Evolutionary conservation across 2,888 invertebrate species (phyloP), one percentile per base, ranked within the genome.

Genomic region (Entomobrya proxima): DNA sequence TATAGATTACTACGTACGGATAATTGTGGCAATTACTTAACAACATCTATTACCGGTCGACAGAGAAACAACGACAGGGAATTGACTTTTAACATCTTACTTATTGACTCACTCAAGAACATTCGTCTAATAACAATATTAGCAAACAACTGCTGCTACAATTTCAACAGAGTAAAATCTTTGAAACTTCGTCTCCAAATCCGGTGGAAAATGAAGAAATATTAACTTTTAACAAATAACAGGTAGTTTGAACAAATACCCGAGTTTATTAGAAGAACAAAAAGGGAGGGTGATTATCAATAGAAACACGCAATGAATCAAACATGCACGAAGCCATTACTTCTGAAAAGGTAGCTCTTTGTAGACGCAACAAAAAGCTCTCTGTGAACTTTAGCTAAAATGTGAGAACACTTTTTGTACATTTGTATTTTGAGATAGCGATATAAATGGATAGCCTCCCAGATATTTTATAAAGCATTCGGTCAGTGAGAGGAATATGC

Each of bases 1-100:
- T 47, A 78, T 32, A 61, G 11, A 78, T 78, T 78, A 67, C 69
- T 50, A 37, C n/a, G 32, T 37, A 44, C 74, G 50, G 67, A 55
- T 82, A 86, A 86, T 86, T 86, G 86, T 77, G 32, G 77, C 86
- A 86, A 86, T 86, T 86, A 86, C 86, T 86, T 81, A 81, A 86
- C 80, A 85, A 69, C 86, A 72, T 86, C 69, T 76, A 85, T 80
- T 85, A 85, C 61, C 52, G 58, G 61, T 64, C 50, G 79, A 79
- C 79, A 79, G 79, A 52, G n/a, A 78, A 78, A 30, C 44, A 81
- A 76, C n/a, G 74, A 80, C 58, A 69, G 21, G 52, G 47, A 69
- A 72, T 47, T 80, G 55, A 40, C 69, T 74, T 75, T 18, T 72
- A 86, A 86, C 81, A 86, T 81, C 86, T 86, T 72, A 81, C 44